phyloP scores from a whole-genome alignment of 2,113 vertebrate species.

The Ochotona curzoniae region DNA sequence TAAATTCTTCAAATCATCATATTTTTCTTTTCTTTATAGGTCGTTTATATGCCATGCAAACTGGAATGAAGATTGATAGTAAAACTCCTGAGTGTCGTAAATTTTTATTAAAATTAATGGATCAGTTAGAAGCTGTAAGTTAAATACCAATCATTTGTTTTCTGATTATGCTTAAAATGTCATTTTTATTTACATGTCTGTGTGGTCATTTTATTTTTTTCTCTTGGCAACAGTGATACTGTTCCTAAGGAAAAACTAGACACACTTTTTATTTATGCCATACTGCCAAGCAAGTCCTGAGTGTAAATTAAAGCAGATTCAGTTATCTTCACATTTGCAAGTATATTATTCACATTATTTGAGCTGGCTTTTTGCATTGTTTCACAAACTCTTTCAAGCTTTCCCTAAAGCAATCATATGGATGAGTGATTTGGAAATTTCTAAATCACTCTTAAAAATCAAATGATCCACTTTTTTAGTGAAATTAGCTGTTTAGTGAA shows the following conservation, averaged over 20 bases:
- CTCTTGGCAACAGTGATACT: background rate
- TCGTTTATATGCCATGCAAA: constrained; percentile 97
- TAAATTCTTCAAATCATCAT: constrained; percentile 21
- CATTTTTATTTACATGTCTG: constrained; percentile 2
- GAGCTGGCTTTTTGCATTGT: background rate
- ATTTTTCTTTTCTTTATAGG: constrained; percentile 86
- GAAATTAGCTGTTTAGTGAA: background rate
- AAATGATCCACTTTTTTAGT: too few species aligned
- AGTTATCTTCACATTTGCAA: background rate
- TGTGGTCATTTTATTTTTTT: constrained; percentile 2
- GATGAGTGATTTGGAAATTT: background rate
- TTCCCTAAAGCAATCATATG: background rate
- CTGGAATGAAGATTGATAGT: constrained; percentile 98
- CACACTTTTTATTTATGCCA: background rate
- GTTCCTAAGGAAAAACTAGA: background rate
- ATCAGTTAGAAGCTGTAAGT: constrained; percentile 97
- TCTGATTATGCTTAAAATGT: constrained; percentile 58
- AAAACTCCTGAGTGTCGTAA: constrained; percentile 97
- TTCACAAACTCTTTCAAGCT: background rate
- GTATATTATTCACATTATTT: background rate
- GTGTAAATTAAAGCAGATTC: background rate
- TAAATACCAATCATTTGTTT: constrained; percentile 54
- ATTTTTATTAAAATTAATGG: constrained; percentile 97
- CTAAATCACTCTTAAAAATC: background rate
- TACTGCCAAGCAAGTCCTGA: background rate